Percentiles rank a stretch among this genome's conserved stretches.
These are phyloP conservation scores for Tachina fera DNA, from an alignment of 2,888 invertebrate genomes.

Conservation along the genomic window DNA sequence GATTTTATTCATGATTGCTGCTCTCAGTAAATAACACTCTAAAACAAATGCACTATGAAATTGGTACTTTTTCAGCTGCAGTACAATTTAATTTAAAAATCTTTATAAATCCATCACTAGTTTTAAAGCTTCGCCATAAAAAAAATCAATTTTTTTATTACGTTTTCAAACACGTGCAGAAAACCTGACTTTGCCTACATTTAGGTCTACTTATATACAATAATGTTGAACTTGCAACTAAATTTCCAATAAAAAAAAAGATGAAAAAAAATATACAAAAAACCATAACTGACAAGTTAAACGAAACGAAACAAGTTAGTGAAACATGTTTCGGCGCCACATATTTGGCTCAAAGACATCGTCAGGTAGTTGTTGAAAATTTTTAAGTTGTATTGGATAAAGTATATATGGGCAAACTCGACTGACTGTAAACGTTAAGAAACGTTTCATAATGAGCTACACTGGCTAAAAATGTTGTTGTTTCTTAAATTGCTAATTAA, in stretches of 20 bases:
- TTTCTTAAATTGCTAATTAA: neutral
- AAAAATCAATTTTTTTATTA: neutral
- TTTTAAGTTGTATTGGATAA: conserved; percentile 46
- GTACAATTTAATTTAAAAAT: no score
- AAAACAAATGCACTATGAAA: no score
- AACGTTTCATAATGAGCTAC: conserved; percentile 2
- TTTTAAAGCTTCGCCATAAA: neutral
- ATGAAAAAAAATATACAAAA: neutral
- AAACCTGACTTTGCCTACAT: conserved; percentile 61
- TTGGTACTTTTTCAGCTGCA: no score
- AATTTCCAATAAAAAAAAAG: conserved; percentile 35
- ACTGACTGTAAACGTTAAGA: neutral
- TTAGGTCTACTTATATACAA: conserved; percentile 56
- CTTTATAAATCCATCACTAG: no score
- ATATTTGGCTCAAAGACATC: conserved; percentile 68
- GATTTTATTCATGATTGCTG: no score
- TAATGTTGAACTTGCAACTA: conserved; percentile 70
- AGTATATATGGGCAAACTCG: conserved; percentile 52
- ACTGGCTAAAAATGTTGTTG: conserved; percentile 14
- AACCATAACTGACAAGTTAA: conserved; percentile 21
- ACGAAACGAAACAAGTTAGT: conserved; percentile 25
- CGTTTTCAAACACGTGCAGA: conserved; percentile 59
- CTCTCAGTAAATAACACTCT: no score
- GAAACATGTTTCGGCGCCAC: conserved; percentile 70
- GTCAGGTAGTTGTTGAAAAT: conserved; percentile 66